Evolutionary conservation across 2,113 vertebrate genomes (phyloP), one percentile per base, ranked within the genome.

Genomic region (Grantiella picta): DNA sequence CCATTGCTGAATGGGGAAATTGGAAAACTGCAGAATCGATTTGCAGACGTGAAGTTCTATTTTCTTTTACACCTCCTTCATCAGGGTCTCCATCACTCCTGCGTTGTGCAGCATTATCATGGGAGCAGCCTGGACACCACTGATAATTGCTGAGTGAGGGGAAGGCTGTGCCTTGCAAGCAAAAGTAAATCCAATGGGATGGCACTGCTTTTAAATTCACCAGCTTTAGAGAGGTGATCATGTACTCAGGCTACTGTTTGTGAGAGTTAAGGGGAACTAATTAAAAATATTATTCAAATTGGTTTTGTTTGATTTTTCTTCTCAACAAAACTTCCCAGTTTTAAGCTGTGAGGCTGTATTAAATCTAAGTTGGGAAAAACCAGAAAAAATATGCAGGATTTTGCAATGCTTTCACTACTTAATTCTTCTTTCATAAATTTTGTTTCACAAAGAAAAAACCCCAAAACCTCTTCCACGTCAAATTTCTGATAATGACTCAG

Each of bases 21-120:
- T 98, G 98, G 97, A 98, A 98, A 98, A 98, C 97, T 90, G 97
- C 97, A 97, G 98, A 99, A 99, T 98, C 96, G 96, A 99, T 99
- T 98, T 98, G 96, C 97, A 97, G 98, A 98, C 97, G 98, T 98
- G 98, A 98, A 97, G 96, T 98, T 98, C 98, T 98, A 98, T 98
- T 99, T 98, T 98, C 98, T 98, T 98, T 97, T 96, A 98, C 95
- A 98, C 92, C 94, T 95, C 97, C 95, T 97, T 95, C 96, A 97
- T 97, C 97, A 96, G 84, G 53, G 86, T 54, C 86, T 79, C 98
- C 97, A 97, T 98, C 97, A 96, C 97, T 96, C 97, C 97, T 96
- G 96, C 91, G 96, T 94, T 97, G 96, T 96, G 95, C 87, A 77
- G 97, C 82, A 87, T 98, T 98, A 97, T 95, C 97, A 97, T 91